Percentiles rank a stretch among this genome's conserved stretches.
Conservation (phyloP, 2,797 vertebrate genomes). For the Alosa sapidissima region DNA sequence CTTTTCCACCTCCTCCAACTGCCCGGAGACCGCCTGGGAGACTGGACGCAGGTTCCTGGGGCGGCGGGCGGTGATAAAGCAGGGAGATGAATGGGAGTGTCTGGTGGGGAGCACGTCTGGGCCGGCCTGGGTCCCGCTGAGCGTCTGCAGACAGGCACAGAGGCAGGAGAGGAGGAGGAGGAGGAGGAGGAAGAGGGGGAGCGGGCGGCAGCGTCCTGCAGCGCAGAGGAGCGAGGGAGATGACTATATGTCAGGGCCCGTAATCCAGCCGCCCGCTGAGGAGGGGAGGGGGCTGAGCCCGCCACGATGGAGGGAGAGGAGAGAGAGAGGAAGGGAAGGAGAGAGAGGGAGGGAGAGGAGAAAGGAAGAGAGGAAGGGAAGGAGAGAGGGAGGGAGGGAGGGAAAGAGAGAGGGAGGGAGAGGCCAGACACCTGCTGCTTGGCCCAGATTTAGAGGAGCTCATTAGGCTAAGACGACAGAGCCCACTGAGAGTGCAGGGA, state of each 20-base stretch:
- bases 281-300: constrained; percentile 49
- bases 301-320: neutral
- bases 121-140: neutral
- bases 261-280: neutral
- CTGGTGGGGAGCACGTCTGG: neutral
- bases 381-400: neutral
- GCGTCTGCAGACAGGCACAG: neutral
- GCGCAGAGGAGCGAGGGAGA: neutral
- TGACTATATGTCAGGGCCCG: neutral
- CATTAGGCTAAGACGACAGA: neutral
- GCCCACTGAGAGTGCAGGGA: constrained; percentile 30
- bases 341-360: constrained; percentile 45
- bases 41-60: neutral
- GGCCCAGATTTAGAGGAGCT: neutral
- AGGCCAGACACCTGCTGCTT: neutral
- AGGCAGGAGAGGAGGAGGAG: neutral
- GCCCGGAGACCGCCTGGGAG: neutral
- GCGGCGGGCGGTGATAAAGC: neutral
- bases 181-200: neutral
- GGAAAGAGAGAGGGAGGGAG: neutral
- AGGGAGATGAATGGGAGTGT: neutral
- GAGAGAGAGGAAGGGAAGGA: constrained; percentile 19
- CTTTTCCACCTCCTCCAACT: neutral
- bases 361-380: neutral
- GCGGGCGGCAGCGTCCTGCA: constrained; percentile 28